These are phyloP conservation scores for Corythaixoides concolor DNA, from an alignment of 2,113 vertebrate species.

Conservation along the genomic window DNA sequence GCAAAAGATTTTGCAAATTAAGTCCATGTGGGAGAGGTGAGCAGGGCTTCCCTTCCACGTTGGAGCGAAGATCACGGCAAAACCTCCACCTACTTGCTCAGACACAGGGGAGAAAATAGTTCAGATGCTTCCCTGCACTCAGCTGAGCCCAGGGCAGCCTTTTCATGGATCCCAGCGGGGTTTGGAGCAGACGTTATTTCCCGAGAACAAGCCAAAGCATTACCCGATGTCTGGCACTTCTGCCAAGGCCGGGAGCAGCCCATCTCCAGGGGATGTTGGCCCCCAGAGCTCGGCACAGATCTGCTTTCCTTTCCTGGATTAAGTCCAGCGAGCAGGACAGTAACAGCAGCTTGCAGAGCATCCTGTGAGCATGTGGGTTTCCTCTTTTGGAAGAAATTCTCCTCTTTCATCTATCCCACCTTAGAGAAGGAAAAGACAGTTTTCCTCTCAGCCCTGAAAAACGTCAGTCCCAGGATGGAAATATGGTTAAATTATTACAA, in stretches of 20 bases:
- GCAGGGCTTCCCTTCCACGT: not conserved
- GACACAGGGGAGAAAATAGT: not conserved
- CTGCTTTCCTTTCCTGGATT: not conserved
- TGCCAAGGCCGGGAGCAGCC: not conserved
- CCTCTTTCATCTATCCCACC: not conserved
- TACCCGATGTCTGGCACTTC: not conserved
- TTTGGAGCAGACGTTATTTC: not conserved
- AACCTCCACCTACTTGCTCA: not conserved
- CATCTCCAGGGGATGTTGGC: rapidly evolving
- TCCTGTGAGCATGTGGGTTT: not conserved
- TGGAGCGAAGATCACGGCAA: not conserved
- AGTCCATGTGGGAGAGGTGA: not conserved
- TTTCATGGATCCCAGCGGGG: rapidly evolving
- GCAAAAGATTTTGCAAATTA: not conserved
- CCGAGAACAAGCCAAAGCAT: not conserved
- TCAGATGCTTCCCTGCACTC: not conserved
- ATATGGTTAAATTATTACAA: not conserved
- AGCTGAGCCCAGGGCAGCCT: not conserved
- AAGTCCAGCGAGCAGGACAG: not conserved
- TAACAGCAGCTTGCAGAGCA: not conserved
- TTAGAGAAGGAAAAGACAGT: not conserved
- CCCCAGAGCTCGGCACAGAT: not conserved
- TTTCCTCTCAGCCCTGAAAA: not conserved
- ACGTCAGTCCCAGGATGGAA: not conserved
- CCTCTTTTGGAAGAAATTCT: not conserved